A percentile compares a stretch with the other conserved stretches of the same genome.
phyloP scores from a whole-genome alignment of 2,797 vertebrate species.

The Xiphophorus birchmanni region DNA sequence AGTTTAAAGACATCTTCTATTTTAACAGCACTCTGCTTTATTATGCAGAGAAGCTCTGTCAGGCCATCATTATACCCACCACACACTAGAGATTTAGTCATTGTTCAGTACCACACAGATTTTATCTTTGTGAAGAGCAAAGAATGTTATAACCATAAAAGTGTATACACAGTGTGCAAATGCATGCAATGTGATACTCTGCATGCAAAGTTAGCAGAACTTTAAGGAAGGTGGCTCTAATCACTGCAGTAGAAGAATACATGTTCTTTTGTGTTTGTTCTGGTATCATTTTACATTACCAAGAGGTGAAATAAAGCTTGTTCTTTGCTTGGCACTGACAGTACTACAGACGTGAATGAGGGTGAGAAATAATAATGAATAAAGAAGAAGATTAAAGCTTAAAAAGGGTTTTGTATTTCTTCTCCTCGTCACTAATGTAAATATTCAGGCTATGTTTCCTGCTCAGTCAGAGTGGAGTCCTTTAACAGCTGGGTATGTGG shows the following conservation, averaged over 20 bases:
- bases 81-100: constrained; percentile 21
- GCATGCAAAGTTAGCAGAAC: constrained; percentile 9
- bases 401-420: constrained; percentile 16
- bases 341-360: not conserved
- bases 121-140: constrained; percentile 1
- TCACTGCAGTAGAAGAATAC: constrained; percentile 30
- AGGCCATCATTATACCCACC: constrained; percentile 17
- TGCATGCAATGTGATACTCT: constrained; percentile 19
- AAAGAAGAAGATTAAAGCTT: constrained; percentile 23
- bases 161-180: constrained; percentile 4
- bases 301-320: constrained; percentile 14
- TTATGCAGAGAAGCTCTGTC: constrained; percentile 5
- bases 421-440: constrained; percentile 28
- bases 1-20: constrained; percentile 21
- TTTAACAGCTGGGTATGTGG: constrained; percentile 11
- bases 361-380: not conserved
- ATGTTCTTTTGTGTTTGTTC: constrained; percentile 22
- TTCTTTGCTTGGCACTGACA: constrained; percentile 14
- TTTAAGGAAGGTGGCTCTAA: not conserved
- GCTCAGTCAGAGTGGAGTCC: constrained; percentile 52
- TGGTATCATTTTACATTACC: constrained; percentile 39
- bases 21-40: constrained; percentile 9
- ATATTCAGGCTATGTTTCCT: constrained; percentile 28
- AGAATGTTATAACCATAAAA: constrained; percentile 19
- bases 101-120: constrained; percentile 1